Evolutionary conservation across 2,113 vertebrate genomes (phyloP).

Genomic region (Danio rerio): DNA sequence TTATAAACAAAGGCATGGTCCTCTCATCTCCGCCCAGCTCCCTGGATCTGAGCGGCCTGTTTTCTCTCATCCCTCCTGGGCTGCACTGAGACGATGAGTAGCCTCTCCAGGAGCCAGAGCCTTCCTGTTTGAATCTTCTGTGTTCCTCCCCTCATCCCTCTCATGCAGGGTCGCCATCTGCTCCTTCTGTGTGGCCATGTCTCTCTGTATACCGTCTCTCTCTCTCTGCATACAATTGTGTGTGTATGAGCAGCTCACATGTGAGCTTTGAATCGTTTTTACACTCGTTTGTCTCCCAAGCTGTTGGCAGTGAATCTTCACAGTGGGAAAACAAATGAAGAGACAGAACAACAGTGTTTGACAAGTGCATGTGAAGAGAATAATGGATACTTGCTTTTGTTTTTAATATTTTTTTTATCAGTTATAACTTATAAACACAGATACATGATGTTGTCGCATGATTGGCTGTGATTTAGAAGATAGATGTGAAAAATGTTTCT

Average conservation of each 20-base stretch:
- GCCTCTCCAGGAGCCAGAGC: constrained; percentile 15
- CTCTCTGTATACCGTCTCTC: constrained; percentile 35
- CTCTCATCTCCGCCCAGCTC: background rate
- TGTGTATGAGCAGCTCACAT: background rate
- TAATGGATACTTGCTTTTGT: too few species aligned
- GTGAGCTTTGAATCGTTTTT: too few species aligned
- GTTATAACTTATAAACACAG: too few species aligned
- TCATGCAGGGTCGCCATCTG: constrained; percentile 60
- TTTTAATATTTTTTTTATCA: too few species aligned
- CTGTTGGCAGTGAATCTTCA: too few species aligned
- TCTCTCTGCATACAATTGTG: constrained; percentile 23
- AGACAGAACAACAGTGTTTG: too few species aligned
- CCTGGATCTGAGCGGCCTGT: background rate
- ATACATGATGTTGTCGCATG: too few species aligned
- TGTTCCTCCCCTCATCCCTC: background rate
- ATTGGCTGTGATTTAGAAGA: too few species aligned
- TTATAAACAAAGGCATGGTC: background rate
- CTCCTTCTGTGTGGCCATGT: constrained; percentile 21
- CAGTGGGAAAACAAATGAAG: too few species aligned
- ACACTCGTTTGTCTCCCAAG: too few species aligned
- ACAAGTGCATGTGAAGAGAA: too few species aligned
- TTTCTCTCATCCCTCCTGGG: constrained; percentile 29
- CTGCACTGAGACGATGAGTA: constrained; percentile 15
- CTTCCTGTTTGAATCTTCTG: constrained; percentile 37
- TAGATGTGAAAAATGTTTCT: too few species aligned